These are phyloP conservation scores for Anguilla marmorata DNA, from an alignment of 2,797 vertebrate species.

Conservation along the genomic window DNA sequence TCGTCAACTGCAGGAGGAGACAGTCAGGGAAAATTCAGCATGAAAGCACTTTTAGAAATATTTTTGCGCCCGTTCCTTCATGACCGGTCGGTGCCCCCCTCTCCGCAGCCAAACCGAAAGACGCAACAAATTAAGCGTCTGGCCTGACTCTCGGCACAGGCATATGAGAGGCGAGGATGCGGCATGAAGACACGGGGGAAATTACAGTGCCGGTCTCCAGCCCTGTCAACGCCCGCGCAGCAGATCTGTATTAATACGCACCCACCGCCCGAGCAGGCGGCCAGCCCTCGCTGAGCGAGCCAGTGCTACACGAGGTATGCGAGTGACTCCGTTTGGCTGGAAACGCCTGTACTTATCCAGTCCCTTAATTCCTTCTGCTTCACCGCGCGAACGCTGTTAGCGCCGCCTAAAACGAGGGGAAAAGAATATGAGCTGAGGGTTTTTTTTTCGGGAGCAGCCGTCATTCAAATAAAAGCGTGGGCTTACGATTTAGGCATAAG, in stretches of 20 bases:
- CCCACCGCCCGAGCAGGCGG: background rate
- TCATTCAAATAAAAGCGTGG: background rate
- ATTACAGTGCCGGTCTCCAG: background rate
- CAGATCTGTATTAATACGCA: background rate
- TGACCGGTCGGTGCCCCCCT: background rate
- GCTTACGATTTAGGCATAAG: background rate
- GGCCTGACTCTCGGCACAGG: background rate
- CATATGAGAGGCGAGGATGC: background rate
- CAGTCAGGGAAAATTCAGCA: background rate
- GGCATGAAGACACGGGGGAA: background rate
- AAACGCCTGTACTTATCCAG: slow-evolving; percentile 9
- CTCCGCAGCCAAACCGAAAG: background rate
- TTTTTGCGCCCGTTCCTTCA: background rate
- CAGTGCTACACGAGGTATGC: background rate
- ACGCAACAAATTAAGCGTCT: background rate
- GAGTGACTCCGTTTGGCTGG: background rate
- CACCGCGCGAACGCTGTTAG: background rate
- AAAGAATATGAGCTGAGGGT: background rate
- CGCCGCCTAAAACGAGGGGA: background rate
- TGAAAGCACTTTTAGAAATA: background rate
- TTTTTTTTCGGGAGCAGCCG: background rate
- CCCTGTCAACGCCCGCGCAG: background rate
- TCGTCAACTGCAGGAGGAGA: background rate
- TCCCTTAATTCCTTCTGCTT: background rate
- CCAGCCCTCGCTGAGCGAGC: background rate